These are phyloP conservation scores for Notodonta dromedarius DNA, from an alignment of 2,888 invertebrate species.

Conservation along the genomic window DNA sequence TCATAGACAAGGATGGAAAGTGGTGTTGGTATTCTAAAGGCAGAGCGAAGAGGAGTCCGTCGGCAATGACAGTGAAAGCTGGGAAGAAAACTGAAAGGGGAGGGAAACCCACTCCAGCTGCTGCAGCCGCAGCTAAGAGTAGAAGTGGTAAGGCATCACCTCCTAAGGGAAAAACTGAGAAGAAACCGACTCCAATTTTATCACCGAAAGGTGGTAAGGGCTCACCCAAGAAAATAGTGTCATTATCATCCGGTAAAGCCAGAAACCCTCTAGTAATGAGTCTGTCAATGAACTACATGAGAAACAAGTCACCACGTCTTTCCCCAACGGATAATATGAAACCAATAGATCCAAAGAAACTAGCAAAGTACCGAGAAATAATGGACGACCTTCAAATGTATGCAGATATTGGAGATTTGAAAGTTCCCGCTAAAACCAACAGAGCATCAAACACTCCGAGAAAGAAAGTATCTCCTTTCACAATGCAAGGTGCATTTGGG, in stretches of 20 bases:
- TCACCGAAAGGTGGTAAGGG: slow-evolving; percentile 18
- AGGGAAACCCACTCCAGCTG: slow-evolving; percentile 14
- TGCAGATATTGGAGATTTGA: slow-evolving; percentile 57
- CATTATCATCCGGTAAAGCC: slow-evolving; percentile 37
- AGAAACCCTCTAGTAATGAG: slow-evolving; percentile 60
- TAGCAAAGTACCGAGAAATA: slow-evolving; percentile 67
- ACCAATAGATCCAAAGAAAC: slow-evolving; percentile 49
- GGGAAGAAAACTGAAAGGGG: slow-evolving; percentile 31
- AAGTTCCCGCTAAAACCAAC: slow-evolving; percentile 56
- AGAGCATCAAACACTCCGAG: slow-evolving; percentile 69
- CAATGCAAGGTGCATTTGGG: slow-evolving; percentile 19
- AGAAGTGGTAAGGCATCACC: slow-evolving; percentile 18
- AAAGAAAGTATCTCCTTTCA: slow-evolving; percentile 47
- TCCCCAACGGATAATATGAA: slow-evolving; percentile 23
- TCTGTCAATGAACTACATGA: slow-evolving; percentile 52
- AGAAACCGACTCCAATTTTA: slow-evolving; percentile 19
- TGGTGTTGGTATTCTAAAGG: slow-evolving; percentile 68
- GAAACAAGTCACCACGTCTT: slow-evolving; percentile 24
- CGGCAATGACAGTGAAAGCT: slow-evolving; percentile 11
- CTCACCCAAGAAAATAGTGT: slow-evolving; percentile 37
- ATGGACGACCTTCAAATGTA: slow-evolving; percentile 63
- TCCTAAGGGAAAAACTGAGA: slow-evolving; percentile 37
- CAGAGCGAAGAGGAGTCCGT: slow-evolving; percentile 33
- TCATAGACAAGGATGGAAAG: slow-evolving; percentile 69
- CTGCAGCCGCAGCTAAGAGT: slow-evolving; percentile 34